A percentile compares a stretch with the other conserved stretches of the same genome.
Conservation (phyloP, 2,113 vertebrate species). For the Clarias batrachus region DNA sequence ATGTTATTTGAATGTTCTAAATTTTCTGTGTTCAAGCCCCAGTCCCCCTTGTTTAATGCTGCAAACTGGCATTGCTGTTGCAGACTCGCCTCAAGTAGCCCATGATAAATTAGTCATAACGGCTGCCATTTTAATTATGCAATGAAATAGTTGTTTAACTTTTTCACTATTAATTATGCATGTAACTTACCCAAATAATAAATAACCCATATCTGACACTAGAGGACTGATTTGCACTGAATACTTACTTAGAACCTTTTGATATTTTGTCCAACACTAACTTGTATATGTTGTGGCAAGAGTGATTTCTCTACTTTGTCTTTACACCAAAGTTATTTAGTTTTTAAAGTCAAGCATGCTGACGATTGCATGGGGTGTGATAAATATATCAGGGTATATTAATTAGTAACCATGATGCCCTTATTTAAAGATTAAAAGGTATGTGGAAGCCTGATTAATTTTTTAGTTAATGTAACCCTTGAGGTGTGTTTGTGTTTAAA, state of each 20-base stretch:
- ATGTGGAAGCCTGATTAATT: neutral
- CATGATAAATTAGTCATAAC: neutral
- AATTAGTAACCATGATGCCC: neutral
- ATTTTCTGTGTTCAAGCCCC: neutral
- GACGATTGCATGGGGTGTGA: neutral
- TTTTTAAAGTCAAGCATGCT: neutral
- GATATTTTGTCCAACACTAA: neutral
- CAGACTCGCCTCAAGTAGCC: neutral
- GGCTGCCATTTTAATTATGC: neutral
- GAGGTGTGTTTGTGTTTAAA: conserved; percentile 50
- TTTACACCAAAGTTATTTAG: too few relatives aligned
- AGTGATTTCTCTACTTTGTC: neutral
- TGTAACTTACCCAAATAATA: neutral
- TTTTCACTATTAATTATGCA: neutral
- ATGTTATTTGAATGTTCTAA: neutral
- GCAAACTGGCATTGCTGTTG: neutral
- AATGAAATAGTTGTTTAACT: neutral
- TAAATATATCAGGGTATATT: neutral
- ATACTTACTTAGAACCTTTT: neutral
- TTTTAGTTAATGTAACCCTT: neutral
- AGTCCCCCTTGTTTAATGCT: neutral
- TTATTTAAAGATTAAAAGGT: neutral
- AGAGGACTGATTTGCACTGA: neutral
- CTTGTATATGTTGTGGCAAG: neutral
- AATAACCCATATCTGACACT: neutral